Conservation (phyloP, 1,140 invertebrate species). For the Brachionus angularis region DNA sequence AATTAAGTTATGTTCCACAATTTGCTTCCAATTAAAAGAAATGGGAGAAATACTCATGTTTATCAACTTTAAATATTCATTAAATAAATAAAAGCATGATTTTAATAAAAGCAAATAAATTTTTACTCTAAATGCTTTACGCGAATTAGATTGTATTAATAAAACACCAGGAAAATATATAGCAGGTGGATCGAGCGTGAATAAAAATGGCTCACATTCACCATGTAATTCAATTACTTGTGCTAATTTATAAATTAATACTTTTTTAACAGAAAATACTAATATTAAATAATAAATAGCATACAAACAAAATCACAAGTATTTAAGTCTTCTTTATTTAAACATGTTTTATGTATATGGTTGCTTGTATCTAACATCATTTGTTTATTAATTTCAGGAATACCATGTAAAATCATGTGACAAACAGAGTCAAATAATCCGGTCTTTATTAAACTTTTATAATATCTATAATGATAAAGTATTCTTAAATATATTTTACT, state of each 20-base stretch:
- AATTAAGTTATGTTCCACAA: conserved; percentile 49
- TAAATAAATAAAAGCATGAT: conserved; percentile 7
- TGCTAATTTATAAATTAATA: conserved; percentile 38
- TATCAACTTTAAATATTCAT: conserved; percentile 50
- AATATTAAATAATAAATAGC: neutral
- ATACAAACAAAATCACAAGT: no score
- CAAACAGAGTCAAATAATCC: conserved; percentile 52
- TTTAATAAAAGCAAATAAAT: conserved; percentile 43
- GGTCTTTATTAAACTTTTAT: conserved; percentile 47
- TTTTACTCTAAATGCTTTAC: conserved; percentile 54
- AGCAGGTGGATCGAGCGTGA: conserved; percentile 55
- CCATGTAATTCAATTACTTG: conserved; percentile 55
- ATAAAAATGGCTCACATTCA: conserved; percentile 52
- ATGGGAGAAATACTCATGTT: conserved; percentile 55
- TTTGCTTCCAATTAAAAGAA: conserved; percentile 55
- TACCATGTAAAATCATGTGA: conserved; percentile 53
- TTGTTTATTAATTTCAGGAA: conserved; percentile 47
- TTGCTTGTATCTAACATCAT: conserved; percentile 19
- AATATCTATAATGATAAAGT: neutral
- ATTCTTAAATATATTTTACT: neutral
- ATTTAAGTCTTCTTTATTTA: conserved; percentile 14
- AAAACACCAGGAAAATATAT: conserved; percentile 51
- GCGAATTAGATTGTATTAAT: conserved; percentile 51
- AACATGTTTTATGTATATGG: neutral
- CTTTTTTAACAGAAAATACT: neutral